Evolutionary conservation across 2,888 invertebrate genomes (phyloP), one percentile per base, ranked within the genome.

Genomic region (Eustalomyia histrio): DNA sequence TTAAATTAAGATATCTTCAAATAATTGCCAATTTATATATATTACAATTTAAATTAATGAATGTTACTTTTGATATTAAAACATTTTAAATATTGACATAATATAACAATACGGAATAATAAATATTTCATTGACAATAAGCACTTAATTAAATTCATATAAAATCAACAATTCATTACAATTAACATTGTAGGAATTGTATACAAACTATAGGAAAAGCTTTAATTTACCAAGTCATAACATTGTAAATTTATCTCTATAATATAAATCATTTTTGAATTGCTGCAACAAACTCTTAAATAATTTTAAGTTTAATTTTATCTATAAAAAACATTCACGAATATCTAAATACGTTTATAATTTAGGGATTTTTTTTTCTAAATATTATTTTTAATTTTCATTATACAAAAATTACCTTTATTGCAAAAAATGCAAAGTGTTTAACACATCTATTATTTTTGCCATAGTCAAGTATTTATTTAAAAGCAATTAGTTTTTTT

Each of bases 401-500:
- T 29, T 6, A 29, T 29, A 12, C 9, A 39, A 12, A 39, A 35
- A 35, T 35, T 8, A 39, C 39, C 39, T 39, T 39, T 39, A 12
- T 39, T 39, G 9, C 1, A 1, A 12, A 39, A 12, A 39, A 39
- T 39, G 12, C 29, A 6, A 29, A 47, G 6, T 47, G 5, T 47
- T 47, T 47, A 47, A 5, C 14, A 47, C 14, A n/a, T 12, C 14
- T 39, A 47, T 47, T 47, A n/a, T n/a, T 47, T n/a, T n/a, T 2
- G 43, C n/a, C n/a, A 29, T 9, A 24, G 29, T 24, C 29, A 29
- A 1, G 43, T 57, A 57, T n/a, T 2, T 21, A 57, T 14, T n/a
- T 47, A 1, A 24, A 50, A 24, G 47, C 63, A 63, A 63, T 63
- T 63, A 50, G 7, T 16, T 47, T 63, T 6, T n/a, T n/a, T n/a